Percentiles rank a stretch among this genome's conserved stretches.
phyloP scores from a whole-genome alignment of 2,888 invertebrate species.

The Synanthedon andrenaeformis region DNA sequence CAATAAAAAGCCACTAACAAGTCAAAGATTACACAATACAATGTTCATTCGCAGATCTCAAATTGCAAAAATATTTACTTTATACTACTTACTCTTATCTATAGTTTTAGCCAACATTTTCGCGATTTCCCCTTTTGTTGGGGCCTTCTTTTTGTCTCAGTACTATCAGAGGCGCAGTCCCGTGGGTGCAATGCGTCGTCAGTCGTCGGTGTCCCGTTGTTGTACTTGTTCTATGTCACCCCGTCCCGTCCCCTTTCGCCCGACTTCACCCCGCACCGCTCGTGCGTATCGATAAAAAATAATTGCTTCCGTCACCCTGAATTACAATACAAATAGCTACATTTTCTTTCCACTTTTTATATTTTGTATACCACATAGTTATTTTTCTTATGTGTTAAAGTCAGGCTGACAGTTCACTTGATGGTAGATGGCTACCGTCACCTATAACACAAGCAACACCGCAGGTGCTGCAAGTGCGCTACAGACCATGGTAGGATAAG shows the following conservation, averaged over 20 bases:
- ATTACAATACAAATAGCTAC: conserved; percentile 39
- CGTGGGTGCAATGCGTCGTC: conserved; percentile 66
- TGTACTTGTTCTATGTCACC: conserved; percentile 18
- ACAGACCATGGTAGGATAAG: no score
- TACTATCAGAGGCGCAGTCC: conserved; percentile 28
- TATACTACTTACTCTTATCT: neutral
- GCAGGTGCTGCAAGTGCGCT: no score
- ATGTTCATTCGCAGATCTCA: no score
- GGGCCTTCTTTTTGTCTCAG: conserved; percentile 2
- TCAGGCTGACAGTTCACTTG: no score
- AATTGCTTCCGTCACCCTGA: conserved; percentile 57
- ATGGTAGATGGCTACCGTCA: no score
- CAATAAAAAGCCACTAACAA: conserved; percentile 1
- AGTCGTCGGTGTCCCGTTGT: conserved; percentile 48
- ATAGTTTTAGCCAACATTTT: neutral
- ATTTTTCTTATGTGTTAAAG: no score
- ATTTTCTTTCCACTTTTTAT: neutral
- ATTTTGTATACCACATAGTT: no score
- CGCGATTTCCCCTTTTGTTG: neutral
- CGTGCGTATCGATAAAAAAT: conserved; percentile 68
- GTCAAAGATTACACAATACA: neutral
- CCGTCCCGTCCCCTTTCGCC: conserved; percentile 10
- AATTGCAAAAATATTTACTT: neutral
- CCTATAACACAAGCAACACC: no score
- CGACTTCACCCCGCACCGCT: conserved; percentile 18